phyloP scores from a whole-genome alignment of 2,113 vertebrate species.

The Columbina picui region DNA sequence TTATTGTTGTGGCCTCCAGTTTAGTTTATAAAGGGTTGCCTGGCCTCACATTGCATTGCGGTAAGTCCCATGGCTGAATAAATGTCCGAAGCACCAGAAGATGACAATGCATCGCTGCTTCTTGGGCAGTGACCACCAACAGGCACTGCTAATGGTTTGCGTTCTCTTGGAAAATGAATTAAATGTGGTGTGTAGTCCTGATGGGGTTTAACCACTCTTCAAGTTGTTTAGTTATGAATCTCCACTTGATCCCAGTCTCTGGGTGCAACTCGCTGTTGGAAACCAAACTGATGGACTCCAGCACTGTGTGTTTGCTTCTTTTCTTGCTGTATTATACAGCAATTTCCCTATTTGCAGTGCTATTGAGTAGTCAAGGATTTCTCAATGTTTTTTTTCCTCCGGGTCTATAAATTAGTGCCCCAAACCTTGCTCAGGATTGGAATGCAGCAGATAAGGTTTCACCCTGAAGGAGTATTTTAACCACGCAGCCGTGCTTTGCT shows the following conservation, averaged over 20 bases:
- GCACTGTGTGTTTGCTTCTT: background rate
- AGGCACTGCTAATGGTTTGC: background rate
- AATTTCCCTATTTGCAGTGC: background rate
- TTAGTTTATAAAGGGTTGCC: background rate
- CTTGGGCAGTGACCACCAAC: background rate
- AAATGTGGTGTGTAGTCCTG: background rate
- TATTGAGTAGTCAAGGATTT: background rate
- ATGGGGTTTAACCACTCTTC: background rate
- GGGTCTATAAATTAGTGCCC: background rate
- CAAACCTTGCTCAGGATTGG: background rate
- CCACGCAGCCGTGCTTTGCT: background rate
- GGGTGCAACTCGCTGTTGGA: background rate
- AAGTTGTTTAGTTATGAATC: background rate
- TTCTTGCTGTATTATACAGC: background rate
- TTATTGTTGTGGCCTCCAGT: background rate
- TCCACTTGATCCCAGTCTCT: fast-evolving
- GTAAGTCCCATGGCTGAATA: background rate
- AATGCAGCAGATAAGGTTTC: conserved; percentile 17
- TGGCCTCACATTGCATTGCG: background rate
- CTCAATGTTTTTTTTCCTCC: background rate
- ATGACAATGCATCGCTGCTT: background rate
- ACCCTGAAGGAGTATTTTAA: background rate
- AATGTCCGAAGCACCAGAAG: background rate
- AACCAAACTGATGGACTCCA: background rate
- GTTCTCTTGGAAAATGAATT: background rate